phyloP scores from a whole-genome alignment of 2,797 vertebrate genomes.

The Pygocentrus nattereri region DNA sequence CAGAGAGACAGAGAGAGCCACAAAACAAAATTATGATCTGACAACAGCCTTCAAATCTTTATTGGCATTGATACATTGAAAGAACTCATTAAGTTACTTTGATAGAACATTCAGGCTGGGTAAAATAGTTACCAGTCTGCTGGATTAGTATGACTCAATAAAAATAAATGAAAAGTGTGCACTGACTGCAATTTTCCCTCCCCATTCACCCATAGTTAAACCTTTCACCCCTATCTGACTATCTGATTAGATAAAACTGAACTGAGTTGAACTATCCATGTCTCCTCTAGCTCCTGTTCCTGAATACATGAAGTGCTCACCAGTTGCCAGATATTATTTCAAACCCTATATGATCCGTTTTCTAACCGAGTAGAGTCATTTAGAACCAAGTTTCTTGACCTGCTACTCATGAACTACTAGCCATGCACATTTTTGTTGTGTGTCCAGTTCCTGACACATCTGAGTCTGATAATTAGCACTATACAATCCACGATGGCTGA shows the following conservation, averaged over 20 bases:
- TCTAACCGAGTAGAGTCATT: no score
- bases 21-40: neutral
- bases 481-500: no score
- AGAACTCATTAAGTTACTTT: neutral
- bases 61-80: conserved; percentile 39
- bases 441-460: neutral
- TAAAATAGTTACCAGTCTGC: conserved; percentile 8
- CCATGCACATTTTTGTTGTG: neutral
- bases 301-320: neutral
- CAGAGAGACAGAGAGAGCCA: neutral
- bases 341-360: no score
- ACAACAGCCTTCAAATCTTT: neutral
- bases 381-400: no score
- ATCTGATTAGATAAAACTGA: neutral
- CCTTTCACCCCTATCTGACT: neutral
- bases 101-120: neutral
- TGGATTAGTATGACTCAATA: neutral
- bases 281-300: no score
- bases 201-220: neutral
- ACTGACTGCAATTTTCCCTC: neutral
- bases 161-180: conserved; percentile 3
- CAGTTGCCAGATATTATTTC: neutral
- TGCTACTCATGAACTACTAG: no score
- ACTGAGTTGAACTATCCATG: neutral
- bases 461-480: no score